phyloP scores from a whole-genome alignment of 2,888 invertebrate genomes.

The Euphydryas editha region DNA sequence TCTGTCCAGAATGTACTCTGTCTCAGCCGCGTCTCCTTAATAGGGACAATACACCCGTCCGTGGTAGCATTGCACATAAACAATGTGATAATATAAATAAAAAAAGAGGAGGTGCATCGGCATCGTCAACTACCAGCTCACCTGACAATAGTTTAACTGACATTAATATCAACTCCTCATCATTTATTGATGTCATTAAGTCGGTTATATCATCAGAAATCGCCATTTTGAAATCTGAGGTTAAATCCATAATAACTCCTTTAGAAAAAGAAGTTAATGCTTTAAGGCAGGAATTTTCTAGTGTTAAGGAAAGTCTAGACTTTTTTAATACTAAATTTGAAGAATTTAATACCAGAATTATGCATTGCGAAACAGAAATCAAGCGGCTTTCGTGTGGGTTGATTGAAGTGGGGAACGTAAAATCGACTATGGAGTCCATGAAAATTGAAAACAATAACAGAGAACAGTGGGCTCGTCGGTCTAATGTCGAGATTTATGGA shows the following conservation, averaged over 20 bases:
- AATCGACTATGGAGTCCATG: background rate
- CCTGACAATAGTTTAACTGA: too few species aligned
- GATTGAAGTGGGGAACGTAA: background rate
- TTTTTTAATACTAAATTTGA: background rate
- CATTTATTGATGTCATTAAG: too few species aligned
- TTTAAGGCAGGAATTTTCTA: background rate
- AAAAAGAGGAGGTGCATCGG: too few species aligned
- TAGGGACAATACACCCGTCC: too few species aligned
- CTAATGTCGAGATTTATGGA: constrained; percentile 4
- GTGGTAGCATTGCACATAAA: too few species aligned
- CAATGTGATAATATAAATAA: too few species aligned
- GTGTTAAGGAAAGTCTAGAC: background rate
- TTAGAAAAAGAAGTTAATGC: background rate
- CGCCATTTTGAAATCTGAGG: background rate
- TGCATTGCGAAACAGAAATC: background rate
- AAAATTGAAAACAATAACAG: background rate
- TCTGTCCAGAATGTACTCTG: too few species aligned
- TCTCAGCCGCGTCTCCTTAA: too few species aligned
- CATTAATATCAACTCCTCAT: too few species aligned
- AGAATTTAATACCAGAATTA: background rate
- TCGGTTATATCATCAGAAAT: background rate
- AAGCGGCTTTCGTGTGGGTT: background rate
- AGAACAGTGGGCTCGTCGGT: background rate
- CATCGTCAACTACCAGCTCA: too few species aligned
- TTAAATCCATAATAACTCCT: background rate